Conservation (phyloP, 2,113 vertebrate species). For the Nannobrachium achirus region DNA sequence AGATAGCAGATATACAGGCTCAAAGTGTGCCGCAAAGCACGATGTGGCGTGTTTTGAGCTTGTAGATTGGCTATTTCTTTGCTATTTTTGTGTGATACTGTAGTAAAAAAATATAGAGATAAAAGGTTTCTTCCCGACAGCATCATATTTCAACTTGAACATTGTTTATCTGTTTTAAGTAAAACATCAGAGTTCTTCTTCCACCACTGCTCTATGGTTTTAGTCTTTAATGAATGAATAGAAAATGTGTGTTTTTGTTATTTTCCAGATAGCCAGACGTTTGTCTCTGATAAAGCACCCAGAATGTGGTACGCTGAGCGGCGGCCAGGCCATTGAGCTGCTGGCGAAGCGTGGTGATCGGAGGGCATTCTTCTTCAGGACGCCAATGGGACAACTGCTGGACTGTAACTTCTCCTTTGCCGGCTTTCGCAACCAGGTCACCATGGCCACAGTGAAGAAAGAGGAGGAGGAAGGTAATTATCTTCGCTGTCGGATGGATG, state of each 20-base stretch:
- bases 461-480: constrained; percentile 90
- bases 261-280: constrained; percentile 88
- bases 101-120: too few species aligned
- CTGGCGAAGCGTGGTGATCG: constrained; percentile 84
- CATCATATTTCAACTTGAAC: too few species aligned
- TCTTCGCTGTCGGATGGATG: too few species aligned
- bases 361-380: constrained; percentile 67
- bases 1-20: too few species aligned
- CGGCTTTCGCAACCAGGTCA: constrained; percentile 82
- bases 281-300: constrained; percentile 87
- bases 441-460: constrained; percentile 76
- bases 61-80: too few species aligned
- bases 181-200: too few species aligned
- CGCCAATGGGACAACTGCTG: constrained; percentile 81
- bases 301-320: constrained; percentile 83
- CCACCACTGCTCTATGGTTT: neutral
- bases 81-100: too few species aligned
- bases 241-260: constrained; percentile 2
- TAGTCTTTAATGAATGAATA: neutral
- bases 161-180: too few species aligned
- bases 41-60: too few species aligned
- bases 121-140: too few species aligned
- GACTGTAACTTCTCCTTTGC: constrained; percentile 94
- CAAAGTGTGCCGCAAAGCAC: too few species aligned
- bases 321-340: constrained; percentile 90